Evolutionary conservation across 2,113 vertebrate species (phyloP).

Genomic region (Ardeotis arabs): DNA sequence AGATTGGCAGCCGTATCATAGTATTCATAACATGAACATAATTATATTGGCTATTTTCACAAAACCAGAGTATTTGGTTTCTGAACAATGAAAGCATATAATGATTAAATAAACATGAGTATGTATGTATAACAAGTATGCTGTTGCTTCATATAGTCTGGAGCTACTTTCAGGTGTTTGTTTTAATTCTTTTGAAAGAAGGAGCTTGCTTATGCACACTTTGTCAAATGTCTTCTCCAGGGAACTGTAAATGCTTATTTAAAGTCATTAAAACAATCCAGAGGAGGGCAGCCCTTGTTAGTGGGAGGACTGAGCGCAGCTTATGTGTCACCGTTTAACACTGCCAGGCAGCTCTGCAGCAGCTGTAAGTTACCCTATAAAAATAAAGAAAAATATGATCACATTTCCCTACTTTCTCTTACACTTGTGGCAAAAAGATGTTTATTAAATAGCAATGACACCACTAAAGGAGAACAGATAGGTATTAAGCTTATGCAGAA

Average conservation of each 20-base stretch:
- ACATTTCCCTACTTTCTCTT: neutral
- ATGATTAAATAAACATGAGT: constrained; percentile 73
- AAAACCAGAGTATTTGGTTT: constrained; percentile 76
- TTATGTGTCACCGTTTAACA: constrained; percentile 96
- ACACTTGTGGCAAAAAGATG: neutral
- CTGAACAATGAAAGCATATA: constrained; percentile 73
- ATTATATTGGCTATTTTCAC: constrained; percentile 77
- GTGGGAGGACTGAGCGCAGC: constrained; percentile 61
- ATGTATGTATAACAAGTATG: constrained; percentile 60
- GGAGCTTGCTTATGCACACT: constrained; percentile 72
- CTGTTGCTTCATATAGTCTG: constrained; percentile 49
- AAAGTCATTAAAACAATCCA: constrained; percentile 76
- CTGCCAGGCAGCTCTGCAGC: constrained; percentile 94
- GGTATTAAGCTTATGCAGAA: neutral
- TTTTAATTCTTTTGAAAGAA: constrained; percentile 56
- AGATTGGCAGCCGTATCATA: constrained; percentile 75
- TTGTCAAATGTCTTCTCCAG: constrained; percentile 70
- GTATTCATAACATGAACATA: constrained; percentile 76
- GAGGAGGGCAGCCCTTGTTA: constrained; percentile 83
- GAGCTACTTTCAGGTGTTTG: constrained; percentile 40
- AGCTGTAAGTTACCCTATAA: constrained; percentile 93
- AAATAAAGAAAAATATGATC: constrained; percentile 46
- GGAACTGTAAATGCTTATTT: constrained; percentile 71
- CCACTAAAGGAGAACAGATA: neutral
- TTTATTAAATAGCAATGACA: neutral